These are phyloP conservation scores for Gymnocypris eckloni DNA, from an alignment of 2,797 vertebrate species.

Conservation along the genomic window DNA sequence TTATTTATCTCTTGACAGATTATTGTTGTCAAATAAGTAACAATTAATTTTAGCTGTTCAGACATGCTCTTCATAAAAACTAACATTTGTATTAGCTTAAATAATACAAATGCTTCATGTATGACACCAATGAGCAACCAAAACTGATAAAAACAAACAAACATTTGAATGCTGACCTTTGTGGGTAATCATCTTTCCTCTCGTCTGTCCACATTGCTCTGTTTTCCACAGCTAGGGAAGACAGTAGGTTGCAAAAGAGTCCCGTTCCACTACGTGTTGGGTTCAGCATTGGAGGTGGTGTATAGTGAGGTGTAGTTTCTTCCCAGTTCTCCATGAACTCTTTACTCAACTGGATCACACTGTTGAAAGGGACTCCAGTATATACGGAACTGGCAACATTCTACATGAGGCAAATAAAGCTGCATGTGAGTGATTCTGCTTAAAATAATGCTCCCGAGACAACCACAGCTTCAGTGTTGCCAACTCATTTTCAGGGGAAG, in stretches of 20 bases:
- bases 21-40: not conserved
- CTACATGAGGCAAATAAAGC: conserved; percentile 53
- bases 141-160: not conserved
- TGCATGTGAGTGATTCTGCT: not conserved
- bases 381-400: conserved; percentile 59
- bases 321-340: conserved; percentile 47
- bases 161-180: conserved; percentile 66
- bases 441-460: not conserved
- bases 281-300: conserved; percentile 78
- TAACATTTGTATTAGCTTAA: not conserved
- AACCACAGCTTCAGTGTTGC: not conserved
- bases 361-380: conserved; percentile 75
- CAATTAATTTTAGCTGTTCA: not conserved
- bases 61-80: not conserved
- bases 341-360: conserved; percentile 69
- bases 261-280: conserved; percentile 74
- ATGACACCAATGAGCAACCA: not conserved
- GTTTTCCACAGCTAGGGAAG: conserved; percentile 52
- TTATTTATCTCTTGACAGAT: not conserved
- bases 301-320: conserved; percentile 64
- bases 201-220: conserved; percentile 51
- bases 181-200: conserved; percentile 42
- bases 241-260: conserved; percentile 70
- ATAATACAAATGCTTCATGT: not conserved
- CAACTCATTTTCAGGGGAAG: no score